A percentile compares a stretch with the other conserved stretches of the same genome.
These are phyloP conservation scores for Megastigmus dorsalis DNA, from an alignment of 2,888 invertebrate species.

Conservation along the genomic window DNA sequence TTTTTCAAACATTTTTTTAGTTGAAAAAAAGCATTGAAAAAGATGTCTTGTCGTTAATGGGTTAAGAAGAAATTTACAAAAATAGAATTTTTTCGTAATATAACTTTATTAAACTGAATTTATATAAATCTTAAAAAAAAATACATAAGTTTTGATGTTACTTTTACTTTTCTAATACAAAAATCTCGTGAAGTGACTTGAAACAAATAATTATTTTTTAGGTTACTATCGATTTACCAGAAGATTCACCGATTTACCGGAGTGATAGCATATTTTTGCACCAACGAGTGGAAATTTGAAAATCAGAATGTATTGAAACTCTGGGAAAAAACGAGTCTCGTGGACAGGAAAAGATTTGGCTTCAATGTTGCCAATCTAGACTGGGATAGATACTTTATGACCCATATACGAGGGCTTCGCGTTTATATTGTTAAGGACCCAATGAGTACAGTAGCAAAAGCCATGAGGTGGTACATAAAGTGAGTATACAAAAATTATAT, in stretches of 20 bases:
- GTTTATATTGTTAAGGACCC: conserved; percentile 87
- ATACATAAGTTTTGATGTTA: not conserved
- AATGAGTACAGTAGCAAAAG: conserved; percentile 80
- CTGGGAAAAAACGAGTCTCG: conserved; percentile 77
- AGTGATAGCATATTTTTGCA: conserved; percentile 86
- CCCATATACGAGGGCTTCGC: conserved; percentile 82
- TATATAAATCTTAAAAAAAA: not conserved
- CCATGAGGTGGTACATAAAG: conserved; percentile 61
- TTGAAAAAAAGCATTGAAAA: too few species aligned
- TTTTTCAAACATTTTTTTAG: too few species aligned
- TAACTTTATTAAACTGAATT: not conserved
- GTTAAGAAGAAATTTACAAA: not conserved
- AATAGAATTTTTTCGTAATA: not conserved
- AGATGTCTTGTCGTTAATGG: not conserved
- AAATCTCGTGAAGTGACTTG: too few species aligned
- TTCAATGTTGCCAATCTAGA: conserved; percentile 82
- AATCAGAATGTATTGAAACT: conserved; percentile 79
- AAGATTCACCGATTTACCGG: conserved; percentile 84
- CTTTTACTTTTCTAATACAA: too few species aligned
- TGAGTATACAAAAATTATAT: not conserved
- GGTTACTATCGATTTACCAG: conserved; percentile 82
- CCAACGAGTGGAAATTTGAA: conserved; percentile 83
- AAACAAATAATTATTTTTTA: conserved; percentile 68
- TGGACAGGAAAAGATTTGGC: conserved; percentile 80
- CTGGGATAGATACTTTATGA: conserved; percentile 83